phyloP scores from a whole-genome alignment of 2,113 vertebrate genomes.

The Brachyhypopomus occidentalis region DNA sequence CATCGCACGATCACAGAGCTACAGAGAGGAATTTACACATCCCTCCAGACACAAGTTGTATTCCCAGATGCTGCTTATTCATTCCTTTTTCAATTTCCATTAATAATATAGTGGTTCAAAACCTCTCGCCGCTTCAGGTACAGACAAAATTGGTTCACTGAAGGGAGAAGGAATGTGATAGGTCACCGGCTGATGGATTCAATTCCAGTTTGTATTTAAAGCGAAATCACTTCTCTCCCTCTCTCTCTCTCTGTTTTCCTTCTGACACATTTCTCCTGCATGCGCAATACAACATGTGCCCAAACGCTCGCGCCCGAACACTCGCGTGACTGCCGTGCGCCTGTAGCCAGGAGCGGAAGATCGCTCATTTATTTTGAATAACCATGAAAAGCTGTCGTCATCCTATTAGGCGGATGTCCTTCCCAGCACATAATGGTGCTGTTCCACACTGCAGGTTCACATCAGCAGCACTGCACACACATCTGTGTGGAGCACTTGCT shows the following conservation, averaged over 20 bases:
- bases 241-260: constrained; percentile 7
- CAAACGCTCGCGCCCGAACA: background rate
- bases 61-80: constrained; percentile 14
- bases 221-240: constrained; percentile 9
- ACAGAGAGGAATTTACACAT: background rate
- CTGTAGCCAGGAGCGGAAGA: background rate
- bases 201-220: constrained; percentile 34
- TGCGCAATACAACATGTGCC: background rate
- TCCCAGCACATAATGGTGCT: constrained; percentile 17
- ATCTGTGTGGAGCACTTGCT: constrained; percentile 56
- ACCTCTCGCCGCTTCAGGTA: constrained; percentile 14
- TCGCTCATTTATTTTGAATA: constrained; percentile 39
- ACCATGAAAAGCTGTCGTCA: constrained; percentile 32
- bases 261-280: background rate
- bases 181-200: constrained; percentile 38
- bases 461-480: constrained; percentile 27
- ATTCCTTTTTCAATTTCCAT: constrained; percentile 41
- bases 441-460: constrained; percentile 3
- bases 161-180: constrained; percentile 27
- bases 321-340: background rate
- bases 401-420: constrained; percentile 27
- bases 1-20: background rate
- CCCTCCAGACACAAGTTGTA: constrained; percentile 6
- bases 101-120: constrained; percentile 27
- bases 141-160: constrained; percentile 26